Evolutionary conservation across 2,888 invertebrate genomes (phyloP).

Genomic region (Lithophane leautieri): DNA sequence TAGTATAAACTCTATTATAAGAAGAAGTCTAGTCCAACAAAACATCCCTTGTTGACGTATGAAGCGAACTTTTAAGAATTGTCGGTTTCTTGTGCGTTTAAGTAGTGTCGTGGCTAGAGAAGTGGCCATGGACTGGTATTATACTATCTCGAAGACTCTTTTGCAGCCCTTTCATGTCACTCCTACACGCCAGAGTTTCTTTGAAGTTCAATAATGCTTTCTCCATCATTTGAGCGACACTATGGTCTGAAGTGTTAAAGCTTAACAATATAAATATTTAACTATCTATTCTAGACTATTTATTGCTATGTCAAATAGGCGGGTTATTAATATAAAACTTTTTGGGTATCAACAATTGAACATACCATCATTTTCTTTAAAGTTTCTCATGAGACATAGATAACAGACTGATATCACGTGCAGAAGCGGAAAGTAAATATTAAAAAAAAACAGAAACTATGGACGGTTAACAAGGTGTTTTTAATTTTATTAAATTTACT

Average conservation of each 20-base stretch:
- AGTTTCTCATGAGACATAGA: constrained; percentile 58
- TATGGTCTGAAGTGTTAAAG: constrained; percentile 79
- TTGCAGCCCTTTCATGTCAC: constrained; percentile 12
- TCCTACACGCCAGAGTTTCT: constrained; percentile 15
- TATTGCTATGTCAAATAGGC: constrained; percentile 90
- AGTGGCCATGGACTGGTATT: constrained; percentile 23
- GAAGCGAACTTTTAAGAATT: constrained; percentile 53
- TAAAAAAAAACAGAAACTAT: constrained; percentile 69
- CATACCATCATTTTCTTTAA: constrained; percentile 70
- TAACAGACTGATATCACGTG: constrained; percentile 57
- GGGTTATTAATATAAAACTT: constrained; percentile 86
- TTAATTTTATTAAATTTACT: constrained; percentile 55
- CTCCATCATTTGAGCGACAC: constrained; percentile 74
- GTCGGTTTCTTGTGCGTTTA: constrained; percentile 76
- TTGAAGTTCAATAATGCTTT: constrained; percentile 50
- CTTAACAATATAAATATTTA: constrained; percentile 83
- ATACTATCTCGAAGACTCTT: constrained; percentile 12
- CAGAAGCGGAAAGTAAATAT: constrained; percentile 66
- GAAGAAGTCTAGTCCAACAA: constrained; percentile 46
- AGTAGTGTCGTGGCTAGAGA: constrained; percentile 36
- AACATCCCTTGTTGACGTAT: constrained; percentile 37
- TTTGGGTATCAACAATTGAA: constrained; percentile 82
- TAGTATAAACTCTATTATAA: constrained; percentile 32
- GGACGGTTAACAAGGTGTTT: constrained; percentile 82
- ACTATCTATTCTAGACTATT: constrained; percentile 89